Base-by-base conservation (phyloP, 2,797 vertebrate genomes). In the Chromis chromis region DNA sequence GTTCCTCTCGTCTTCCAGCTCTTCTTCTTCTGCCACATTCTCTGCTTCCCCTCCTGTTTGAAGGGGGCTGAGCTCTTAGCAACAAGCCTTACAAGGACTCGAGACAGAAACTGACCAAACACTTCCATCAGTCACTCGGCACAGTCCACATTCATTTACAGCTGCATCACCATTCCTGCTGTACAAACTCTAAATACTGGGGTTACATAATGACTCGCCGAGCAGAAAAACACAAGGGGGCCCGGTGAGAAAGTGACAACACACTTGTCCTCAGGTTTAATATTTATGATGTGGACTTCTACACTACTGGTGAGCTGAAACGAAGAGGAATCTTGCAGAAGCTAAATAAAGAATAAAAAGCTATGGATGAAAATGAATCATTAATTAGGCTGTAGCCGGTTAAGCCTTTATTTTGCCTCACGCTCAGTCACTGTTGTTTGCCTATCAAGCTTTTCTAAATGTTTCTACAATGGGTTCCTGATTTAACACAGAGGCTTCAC, bases 1-100 rank as follows among this genome's bases (percentile, higher is more conserved):
- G 44, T 56, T 77, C 44, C 70, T 72, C 60, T 65, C 3, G 25
- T 69, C 76, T 52, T 60, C 62, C 65, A 22, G 60, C 64, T 72
- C 67, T 66, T 46, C 44, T 19, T 56, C 31, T 25, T 72, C 56
- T 16, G 57, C 59, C 65, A 48, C 68, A 79, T 57, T 70, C 65
- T 56, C 74, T 71, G 56, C 61, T 61, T 57, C 48, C 44, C 60
- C 59, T 31, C 59, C 74, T 67, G 67, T 70, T 53, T 68, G 61
- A 86, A 65, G 1, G 40, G 56, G 28, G 54, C 76, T 54, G 65
- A 13, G 79, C 78, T 86, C 88, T 79, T 81, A 89, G 87, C 87
- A 89, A 86, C 88, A 44, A 73, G 75, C 91, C 90, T 79, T 92
- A 91, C 82, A 92, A 84, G 88, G 91, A 77, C 88, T 86, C 42